Base-by-base conservation (phyloP, 2,797 vertebrate species). In the Aplochiton taeniatus region DNA sequence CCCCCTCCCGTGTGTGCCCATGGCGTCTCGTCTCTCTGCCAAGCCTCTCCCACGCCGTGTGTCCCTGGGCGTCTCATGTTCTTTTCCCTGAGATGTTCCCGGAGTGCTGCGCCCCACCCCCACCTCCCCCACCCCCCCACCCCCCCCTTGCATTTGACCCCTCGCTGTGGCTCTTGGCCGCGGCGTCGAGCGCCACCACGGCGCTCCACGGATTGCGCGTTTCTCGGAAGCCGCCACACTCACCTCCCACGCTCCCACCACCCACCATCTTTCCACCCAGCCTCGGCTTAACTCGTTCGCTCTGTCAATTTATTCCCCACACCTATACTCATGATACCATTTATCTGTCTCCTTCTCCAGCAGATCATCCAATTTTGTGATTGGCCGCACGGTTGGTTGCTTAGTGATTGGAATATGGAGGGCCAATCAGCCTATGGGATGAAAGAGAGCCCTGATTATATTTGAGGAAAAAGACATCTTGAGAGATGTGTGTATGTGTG, bases 301-400 rank as follows among this genome's bases (percentile, higher is more conserved):
- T 11, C 11, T 11, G 52, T 54, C 52, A 17, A 9, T 54, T 17
- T 19, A 9, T 17, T 17, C 14, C 9, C 18, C 50, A 17, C 50
- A 9, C 16, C 50, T 18, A n/a, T 52, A 16, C 18, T 9, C 18
- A n/a, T 52, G n/a, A 8, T 52, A 14, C 50, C 50, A 52, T 52
- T 52, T 11, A n/a, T 52, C 18, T 17, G 18, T 52, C 50, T 52
- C 50, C 50, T 17, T 52, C n/a, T 16, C 50, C 17, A 55, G 31
- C 20, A 11, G 53, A 55, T 18, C 53, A 11, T 55, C 18, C 53
- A 55, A 20, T 7, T 55, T 19, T 18, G 10, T 12, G 17, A 19
- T 55, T 55, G 20, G 49, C 48, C 65, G 55, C 19, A 66, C 65
- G 63, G 57, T 68, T 66, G 67, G 70, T 79, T 75, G 68, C 69